A percentile compares a stretch with the other conserved stretches of the same genome.
Conservation (phyloP, 2,888 invertebrate genomes). For the Tinea trinotella region DNA sequence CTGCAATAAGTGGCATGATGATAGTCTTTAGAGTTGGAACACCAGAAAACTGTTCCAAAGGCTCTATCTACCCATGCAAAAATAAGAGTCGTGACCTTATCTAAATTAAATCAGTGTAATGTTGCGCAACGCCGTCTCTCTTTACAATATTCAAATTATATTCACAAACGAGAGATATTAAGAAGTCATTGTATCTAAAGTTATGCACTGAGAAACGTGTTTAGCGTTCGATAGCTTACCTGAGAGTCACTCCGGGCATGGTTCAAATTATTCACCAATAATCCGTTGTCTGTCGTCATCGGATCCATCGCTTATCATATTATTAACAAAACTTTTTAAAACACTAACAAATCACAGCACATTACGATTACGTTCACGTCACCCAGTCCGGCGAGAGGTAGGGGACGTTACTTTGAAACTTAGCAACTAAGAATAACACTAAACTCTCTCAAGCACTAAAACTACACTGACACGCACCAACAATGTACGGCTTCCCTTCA, state of each 20-base stretch:
- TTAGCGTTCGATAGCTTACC: slow-evolving; percentile 54
- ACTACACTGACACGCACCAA: slow-evolving; percentile 31
- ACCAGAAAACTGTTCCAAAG: too few relatives aligned
- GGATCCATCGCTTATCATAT: slow-evolving; percentile 47
- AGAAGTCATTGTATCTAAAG: slow-evolving; percentile 63
- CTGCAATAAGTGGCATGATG: too few relatives aligned
- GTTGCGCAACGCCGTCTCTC: too few relatives aligned
- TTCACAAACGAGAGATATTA: slow-evolving; percentile 27
- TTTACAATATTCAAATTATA: too few relatives aligned
- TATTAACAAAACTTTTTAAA: not conserved
- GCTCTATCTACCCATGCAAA: too few relatives aligned
- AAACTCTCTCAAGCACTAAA: not conserved
- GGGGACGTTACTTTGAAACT: not conserved
- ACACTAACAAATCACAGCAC: slow-evolving; percentile 32
- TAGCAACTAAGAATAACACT: not conserved
- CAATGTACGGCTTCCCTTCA: slow-evolving; percentile 48
- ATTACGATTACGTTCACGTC: slow-evolving; percentile 30
- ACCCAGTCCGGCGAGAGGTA: slow-evolving; percentile 5
- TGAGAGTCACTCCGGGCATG: slow-evolving; percentile 67
- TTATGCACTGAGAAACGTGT: slow-evolving; percentile 60
- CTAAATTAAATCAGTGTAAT: too few relatives aligned
- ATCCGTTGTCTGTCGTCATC: slow-evolving; percentile 61
- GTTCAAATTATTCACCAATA: slow-evolving; percentile 67
- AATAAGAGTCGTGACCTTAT: too few relatives aligned
- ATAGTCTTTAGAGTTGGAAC: too few relatives aligned